A percentile compares a stretch with the other conserved stretches of the same genome.
Evolutionary conservation across 2,888 invertebrate genomes (phyloP).

Genomic region (Scaptomyza reducta): DNA sequence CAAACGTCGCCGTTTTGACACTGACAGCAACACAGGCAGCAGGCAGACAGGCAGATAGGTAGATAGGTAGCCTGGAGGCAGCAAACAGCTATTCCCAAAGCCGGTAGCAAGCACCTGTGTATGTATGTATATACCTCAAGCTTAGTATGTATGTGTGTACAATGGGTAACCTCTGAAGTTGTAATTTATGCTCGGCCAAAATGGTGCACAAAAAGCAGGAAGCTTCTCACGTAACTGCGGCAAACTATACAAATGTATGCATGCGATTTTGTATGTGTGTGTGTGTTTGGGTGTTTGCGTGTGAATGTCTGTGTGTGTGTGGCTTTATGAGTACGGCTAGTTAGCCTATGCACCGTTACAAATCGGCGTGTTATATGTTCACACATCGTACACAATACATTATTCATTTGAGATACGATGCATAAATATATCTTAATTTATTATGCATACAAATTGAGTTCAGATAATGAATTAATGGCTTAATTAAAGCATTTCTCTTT

Average conservation of each 20-base stretch:
- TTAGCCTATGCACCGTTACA: slow-evolving; percentile 64
- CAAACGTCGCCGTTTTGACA: too few species aligned
- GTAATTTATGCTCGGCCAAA: slow-evolving; percentile 73
- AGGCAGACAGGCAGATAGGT: background rate
- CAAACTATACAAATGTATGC: slow-evolving; percentile 39
- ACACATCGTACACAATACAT: slow-evolving; percentile 53
- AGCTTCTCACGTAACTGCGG: slow-evolving; percentile 59
- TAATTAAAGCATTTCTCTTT: background rate
- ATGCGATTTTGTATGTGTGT: background rate
- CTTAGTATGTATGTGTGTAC: background rate
- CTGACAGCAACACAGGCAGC: slow-evolving; percentile 61
- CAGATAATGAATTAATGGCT: slow-evolving; percentile 8
- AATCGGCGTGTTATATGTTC: slow-evolving; percentile 50
- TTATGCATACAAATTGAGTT: slow-evolving; percentile 19
- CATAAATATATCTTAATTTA: slow-evolving; percentile 23
- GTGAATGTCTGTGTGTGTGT: slow-evolving; percentile 10
- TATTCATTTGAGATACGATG: slow-evolving; percentile 42
- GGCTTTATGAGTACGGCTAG: slow-evolving; percentile 39
- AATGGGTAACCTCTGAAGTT: slow-evolving; percentile 62
- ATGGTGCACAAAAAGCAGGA: slow-evolving; percentile 63
- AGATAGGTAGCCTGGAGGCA: slow-evolving; percentile 6
- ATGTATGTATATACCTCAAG: background rate
- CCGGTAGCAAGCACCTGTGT: slow-evolving; percentile 20
- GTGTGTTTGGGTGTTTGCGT: slow-evolving; percentile 1
- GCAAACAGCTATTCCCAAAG: slow-evolving; percentile 19